A percentile compares a stretch with the other conserved stretches of the same genome.
phyloP scores from a whole-genome alignment of 2,888 invertebrate species.

The Ceramica pisi region DNA sequence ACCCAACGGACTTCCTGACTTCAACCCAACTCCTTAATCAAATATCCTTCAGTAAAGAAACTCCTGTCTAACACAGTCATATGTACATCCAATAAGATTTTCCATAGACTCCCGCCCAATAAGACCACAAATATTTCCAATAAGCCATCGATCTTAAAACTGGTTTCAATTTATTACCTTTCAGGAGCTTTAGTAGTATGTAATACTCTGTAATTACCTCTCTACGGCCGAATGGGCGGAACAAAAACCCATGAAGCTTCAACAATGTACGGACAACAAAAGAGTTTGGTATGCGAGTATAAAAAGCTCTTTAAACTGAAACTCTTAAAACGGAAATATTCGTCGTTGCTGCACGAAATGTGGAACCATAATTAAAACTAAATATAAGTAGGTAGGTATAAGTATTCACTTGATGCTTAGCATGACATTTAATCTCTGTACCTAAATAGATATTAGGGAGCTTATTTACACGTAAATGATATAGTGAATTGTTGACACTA shows the following conservation, averaged over 20 bases:
- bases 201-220: slow-evolving; percentile 58
- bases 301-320: background rate
- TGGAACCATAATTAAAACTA: background rate
- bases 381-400: no score
- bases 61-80: background rate
- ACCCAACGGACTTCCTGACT: background rate
- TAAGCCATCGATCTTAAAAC: slow-evolving; percentile 58
- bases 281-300: slow-evolving; percentile 16
- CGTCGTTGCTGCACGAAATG: background rate
- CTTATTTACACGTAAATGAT: background rate
- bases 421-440: background rate
- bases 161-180: slow-evolving; percentile 55
- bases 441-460: no score
- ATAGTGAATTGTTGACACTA: background rate
- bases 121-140: slow-evolving; percentile 50
- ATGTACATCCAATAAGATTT: slow-evolving; percentile 24
- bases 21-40: background rate
- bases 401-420: background rate
- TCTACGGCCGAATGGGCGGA: slow-evolving; percentile 51
- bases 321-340: background rate
- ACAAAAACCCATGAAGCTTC: slow-evolving; percentile 53
- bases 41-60: background rate
- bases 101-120: slow-evolving; percentile 7
- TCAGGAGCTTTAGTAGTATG: slow-evolving; percentile 60
- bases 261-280: slow-evolving; percentile 56